Evolutionary conservation across 2,797 vertebrate genomes (phyloP).

Genomic region (Parauchenoglanis ngamensis): DNA sequence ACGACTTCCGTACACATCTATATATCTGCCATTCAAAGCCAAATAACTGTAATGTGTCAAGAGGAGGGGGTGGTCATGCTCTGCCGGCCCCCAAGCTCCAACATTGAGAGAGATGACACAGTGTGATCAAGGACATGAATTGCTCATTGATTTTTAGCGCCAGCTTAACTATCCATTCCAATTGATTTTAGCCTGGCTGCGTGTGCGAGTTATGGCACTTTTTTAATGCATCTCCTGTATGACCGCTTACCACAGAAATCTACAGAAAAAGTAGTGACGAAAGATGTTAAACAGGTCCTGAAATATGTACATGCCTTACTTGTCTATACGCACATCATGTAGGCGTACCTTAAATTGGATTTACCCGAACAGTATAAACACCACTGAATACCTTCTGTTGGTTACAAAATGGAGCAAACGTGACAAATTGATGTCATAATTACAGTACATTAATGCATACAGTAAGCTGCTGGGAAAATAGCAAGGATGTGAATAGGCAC

Average conservation of each 20-base stretch:
- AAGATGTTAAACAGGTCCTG: constrained; percentile 44
- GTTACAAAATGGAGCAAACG: constrained; percentile 41
- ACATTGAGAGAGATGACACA: constrained; percentile 82
- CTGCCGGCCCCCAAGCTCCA: constrained; percentile 68
- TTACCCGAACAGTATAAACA: constrained; percentile 53
- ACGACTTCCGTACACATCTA: not conserved
- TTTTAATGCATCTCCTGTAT: constrained; percentile 82
- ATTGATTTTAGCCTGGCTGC: constrained; percentile 84
- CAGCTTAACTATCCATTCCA: constrained; percentile 85
- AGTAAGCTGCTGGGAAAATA: not conserved
- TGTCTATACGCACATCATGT: constrained; percentile 41
- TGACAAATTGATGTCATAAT: constrained; percentile 46
- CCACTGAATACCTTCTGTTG: constrained; percentile 53
- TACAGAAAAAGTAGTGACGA: constrained; percentile 54
- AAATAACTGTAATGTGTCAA: constrained; percentile 45
- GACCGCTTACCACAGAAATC: constrained; percentile 70
- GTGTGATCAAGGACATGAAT: constrained; percentile 85
- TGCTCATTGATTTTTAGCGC: constrained; percentile 85
- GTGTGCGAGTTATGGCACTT: constrained; percentile 80
- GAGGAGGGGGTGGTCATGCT: constrained; percentile 62
- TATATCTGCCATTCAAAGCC: constrained; percentile 37
- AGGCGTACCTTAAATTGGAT: constrained; percentile 56
- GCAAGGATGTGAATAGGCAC: not conserved
- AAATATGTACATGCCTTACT: constrained; percentile 44
- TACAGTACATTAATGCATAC: constrained; percentile 27